phyloP scores from a whole-genome alignment of 2,888 invertebrate genomes.

The Yponomeuta malinellus region DNA sequence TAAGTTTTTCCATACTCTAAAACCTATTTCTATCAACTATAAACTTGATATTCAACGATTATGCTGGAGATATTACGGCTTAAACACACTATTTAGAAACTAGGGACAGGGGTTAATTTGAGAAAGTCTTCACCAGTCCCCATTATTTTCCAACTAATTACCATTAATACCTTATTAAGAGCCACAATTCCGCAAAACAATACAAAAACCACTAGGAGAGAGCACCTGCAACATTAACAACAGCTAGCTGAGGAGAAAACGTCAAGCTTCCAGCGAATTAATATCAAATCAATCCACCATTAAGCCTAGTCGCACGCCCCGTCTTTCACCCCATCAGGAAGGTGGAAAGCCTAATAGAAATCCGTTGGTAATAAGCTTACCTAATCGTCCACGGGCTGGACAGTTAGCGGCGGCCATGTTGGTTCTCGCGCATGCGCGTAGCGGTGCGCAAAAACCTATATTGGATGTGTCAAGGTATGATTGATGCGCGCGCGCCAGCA shows the following conservation, averaged over 20 bases:
- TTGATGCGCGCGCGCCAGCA: conserved; percentile 58
- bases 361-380: conserved; percentile 63
- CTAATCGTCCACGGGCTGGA: conserved; percentile 62
- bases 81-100: too few relatives aligned
- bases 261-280: conserved; percentile 62
- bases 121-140: neutral
- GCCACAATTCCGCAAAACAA: conserved; percentile 11
- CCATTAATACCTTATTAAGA: conserved; percentile 11
- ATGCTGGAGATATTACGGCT: too few relatives aligned
- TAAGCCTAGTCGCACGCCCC: conserved; percentile 68
- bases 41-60: too few relatives aligned
- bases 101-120: neutral
- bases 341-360: conserved; percentile 73
- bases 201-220: neutral
- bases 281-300: conserved; percentile 73
- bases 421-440: conserved; percentile 33
- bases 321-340: conserved; percentile 70
- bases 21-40: too few relatives aligned
- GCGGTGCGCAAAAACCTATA: conserved; percentile 62
- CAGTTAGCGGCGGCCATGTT: conserved; percentile 54
- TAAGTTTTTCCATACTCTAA: too few relatives aligned
- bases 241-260: conserved; percentile 36
- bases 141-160: neutral
- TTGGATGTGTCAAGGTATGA: conserved; percentile 74
- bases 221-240: conserved; percentile 24